Conservation (phyloP, 2,113 vertebrate species). For the Camelus bactrianus region DNA sequence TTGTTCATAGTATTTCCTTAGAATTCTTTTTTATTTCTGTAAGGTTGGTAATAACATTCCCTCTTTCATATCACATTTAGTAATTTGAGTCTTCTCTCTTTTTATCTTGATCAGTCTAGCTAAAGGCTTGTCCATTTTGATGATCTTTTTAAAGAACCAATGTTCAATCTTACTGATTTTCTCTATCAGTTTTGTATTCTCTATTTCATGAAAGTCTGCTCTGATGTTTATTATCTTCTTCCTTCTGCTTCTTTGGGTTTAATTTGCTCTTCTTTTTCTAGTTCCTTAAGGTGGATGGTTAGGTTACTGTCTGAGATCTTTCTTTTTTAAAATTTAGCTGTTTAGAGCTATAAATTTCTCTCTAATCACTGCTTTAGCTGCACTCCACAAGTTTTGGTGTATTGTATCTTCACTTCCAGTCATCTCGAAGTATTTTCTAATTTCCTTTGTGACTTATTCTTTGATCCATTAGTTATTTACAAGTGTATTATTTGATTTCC, state of each 20-base stretch:
- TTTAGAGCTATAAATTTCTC: not conserved
- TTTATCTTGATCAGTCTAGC: not conserved
- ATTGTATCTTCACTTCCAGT: not conserved
- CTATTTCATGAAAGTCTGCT: not conserved
- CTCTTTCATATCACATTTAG: not conserved
- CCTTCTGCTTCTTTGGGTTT: not conserved
- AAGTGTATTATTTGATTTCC: not conserved
- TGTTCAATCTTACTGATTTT: not conserved
- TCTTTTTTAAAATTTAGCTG: not conserved
- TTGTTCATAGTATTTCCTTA: constrained; percentile 6
- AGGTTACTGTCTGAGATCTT: not conserved
- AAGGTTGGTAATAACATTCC: not conserved
- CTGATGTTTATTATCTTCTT: not conserved
- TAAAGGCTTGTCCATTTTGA: not conserved
- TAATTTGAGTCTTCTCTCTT: not conserved
- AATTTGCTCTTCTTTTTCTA: not conserved
- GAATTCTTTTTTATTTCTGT: not conserved
- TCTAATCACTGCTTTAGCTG: not conserved
- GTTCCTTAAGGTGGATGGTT: not conserved
- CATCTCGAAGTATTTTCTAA: not conserved
- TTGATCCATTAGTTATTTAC: not conserved
- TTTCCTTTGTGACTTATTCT: not conserved
- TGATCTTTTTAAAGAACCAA: not conserved
- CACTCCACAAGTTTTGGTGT: not conserved
- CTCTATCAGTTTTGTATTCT: not conserved